A percentile compares a stretch with the other conserved stretches of the same genome.
These are phyloP conservation scores for Silurus glanis DNA, from an alignment of 2,113 vertebrate genomes.

Conservation along the genomic window DNA sequence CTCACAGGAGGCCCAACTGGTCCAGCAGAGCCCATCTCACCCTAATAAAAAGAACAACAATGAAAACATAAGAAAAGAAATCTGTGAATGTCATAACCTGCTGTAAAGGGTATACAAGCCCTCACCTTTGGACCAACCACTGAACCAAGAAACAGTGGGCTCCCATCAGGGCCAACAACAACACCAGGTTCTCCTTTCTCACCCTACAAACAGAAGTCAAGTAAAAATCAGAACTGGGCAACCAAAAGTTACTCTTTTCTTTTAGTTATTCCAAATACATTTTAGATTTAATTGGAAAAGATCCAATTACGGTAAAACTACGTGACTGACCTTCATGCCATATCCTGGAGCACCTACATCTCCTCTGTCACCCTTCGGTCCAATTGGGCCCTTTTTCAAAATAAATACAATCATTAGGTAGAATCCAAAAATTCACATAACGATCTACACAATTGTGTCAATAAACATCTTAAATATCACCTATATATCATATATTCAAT, in stretches of 20 bases:
- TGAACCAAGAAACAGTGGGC: slow-evolving; percentile 60
- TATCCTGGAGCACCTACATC: slow-evolving; percentile 64
- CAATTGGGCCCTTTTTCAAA: slow-evolving; percentile 63
- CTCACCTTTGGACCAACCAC: slow-evolving; percentile 61
- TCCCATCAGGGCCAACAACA: slow-evolving; percentile 68
- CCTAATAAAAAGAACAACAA: slow-evolving; percentile 56
- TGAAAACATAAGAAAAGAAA: neutral
- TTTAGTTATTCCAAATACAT: neutral
- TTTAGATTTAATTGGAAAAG: neutral
- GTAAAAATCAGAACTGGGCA: neutral
- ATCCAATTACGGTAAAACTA: neutral
- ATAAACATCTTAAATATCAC: too few species aligned
- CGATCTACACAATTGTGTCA: neutral
- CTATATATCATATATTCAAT: neutral
- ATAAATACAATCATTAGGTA: neutral
- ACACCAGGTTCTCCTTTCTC: slow-evolving; percentile 75
- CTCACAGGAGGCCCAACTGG: slow-evolving; percentile 68
- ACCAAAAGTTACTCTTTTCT: neutral
- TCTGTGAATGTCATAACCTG: neutral
- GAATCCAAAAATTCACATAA: neutral
- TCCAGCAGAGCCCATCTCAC: slow-evolving; percentile 68
- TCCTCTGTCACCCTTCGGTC: slow-evolving; percentile 73
- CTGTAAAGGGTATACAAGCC: neutral
- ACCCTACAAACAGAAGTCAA: slow-evolving; percentile 62
- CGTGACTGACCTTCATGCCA: slow-evolving; percentile 63